Evolutionary conservation across 35 echinoderm and acorn worm genomes (phyloP), one percentile per base, ranked within the genome.

Genomic region (Heliocidaris tuberculata): DNA sequence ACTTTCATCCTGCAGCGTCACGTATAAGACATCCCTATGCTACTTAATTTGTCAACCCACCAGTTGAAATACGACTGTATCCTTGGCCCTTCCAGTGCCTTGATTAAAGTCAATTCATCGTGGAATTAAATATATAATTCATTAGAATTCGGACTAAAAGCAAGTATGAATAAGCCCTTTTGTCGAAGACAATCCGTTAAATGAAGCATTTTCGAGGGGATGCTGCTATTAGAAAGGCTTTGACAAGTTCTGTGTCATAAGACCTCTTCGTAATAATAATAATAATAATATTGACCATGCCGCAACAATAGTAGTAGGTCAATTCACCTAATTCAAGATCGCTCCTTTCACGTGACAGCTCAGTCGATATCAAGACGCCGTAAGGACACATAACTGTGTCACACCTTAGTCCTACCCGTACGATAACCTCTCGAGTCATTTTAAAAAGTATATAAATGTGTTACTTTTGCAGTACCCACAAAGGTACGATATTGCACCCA

Each of bases 241-340:
- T 78, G 27, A 29, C 65, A n/a, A 78, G 65, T 78, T 78, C 7
- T 78, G 65, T 78, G 21, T 78, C 65, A 78, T 78, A 78, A 78
- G 19, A 78, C 19, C 65, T 78, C 65, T 78, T 19, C 27, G 65
- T 60, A 5, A 60, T 60, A 60, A 60, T 12, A 60, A 60, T 60
- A 60, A 78, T 78, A n/a, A 78, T 78, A 78, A 78, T 78, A 78
- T n/a, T 78, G 65, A 78, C 65, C 65, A n/a, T 78, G 65, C 21
- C 0, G 19, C 7, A 78, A 78, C 65, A 78, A 78, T 78, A 78
- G 21, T n/a, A 78, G 17, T 21, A 78, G 65, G 21, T 78, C 65
- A 78, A 78, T 78, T 78, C 65, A 78, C 65, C 65, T 78, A 21
- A 78, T 78, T 78, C 65, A 78, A 78, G 65, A 78, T 78, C 65